A percentile compares a stretch with the other conserved stretches of the same genome.
These are phyloP conservation scores for Patella depressa DNA, from an alignment of 2,888 invertebrate species.

Conservation along the genomic window DNA sequence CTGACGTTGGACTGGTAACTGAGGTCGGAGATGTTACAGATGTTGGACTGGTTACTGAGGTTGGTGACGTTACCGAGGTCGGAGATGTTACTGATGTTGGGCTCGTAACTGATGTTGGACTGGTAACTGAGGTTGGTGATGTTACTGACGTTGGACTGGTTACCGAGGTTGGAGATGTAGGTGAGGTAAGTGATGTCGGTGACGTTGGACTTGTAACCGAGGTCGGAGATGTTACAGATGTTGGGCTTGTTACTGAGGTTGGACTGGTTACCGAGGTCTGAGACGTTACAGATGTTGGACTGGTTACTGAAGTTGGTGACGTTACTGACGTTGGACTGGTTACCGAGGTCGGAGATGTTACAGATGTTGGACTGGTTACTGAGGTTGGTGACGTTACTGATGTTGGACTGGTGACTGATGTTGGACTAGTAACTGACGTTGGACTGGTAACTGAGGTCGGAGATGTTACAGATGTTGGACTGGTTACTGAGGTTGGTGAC, in stretches of 20 bases:
- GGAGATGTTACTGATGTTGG: neutral
- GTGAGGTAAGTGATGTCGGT: too few species aligned
- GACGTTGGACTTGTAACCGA: neutral
- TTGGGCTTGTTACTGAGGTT: too few species aligned
- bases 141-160: neutral
- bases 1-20: neutral
- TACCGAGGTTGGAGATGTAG: neutral
- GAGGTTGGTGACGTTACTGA: neutral
- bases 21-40: neutral
- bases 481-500: neutral
- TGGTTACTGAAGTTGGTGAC: neutral
- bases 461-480: neutral
- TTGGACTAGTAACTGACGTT: too few species aligned
- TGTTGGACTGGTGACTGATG: too few species aligned
- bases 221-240: too few species aligned
- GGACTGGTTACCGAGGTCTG: neutral
- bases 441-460: neutral
- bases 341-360: neutral
- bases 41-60: neutral
- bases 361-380: neutral
- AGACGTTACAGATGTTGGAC: neutral
- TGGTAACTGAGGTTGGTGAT: neutral
- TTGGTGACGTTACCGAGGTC: neutral
- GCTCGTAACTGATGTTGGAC: too few species aligned
- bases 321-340: neutral